Evolutionary conservation across 2,113 vertebrate species (phyloP).

Genomic region (Chamaetylas fuelleborni): DNA sequence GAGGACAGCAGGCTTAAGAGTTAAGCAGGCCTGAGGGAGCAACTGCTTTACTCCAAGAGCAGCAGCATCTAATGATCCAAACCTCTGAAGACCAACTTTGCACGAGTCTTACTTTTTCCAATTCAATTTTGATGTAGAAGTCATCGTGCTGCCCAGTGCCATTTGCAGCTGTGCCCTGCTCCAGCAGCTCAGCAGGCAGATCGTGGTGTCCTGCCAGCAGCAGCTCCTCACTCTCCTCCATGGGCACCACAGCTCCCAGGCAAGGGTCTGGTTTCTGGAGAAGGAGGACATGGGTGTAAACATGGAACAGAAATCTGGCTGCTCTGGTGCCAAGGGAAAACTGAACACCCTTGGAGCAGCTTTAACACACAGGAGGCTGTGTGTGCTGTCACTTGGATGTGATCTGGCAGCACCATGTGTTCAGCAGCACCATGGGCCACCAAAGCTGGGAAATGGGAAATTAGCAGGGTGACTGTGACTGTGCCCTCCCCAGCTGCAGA

Average conservation of each 20-base stretch:
- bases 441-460: neutral
- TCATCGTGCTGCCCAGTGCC: neutral
- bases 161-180: neutral
- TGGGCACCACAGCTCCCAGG: neutral
- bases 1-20: neutral
- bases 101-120: neutral
- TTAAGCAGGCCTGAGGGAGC: neutral
- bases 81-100: neutral
- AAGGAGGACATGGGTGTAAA: neutral
- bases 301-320: accelerated
- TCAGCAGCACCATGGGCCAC: neutral
- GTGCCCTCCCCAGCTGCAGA: neutral
- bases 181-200: conserved; percentile 70
- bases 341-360: neutral
- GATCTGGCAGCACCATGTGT: neutral
- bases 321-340: neutral
- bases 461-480: neutral
- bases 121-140: conserved; percentile 5
- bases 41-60: neutral
- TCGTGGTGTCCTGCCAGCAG: conserved; percentile 63
- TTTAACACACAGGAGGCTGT: neutral
- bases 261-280: conserved; percentile 37
- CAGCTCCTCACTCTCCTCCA: conserved; percentile 18
- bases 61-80: accelerated
- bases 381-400: neutral